Evolutionary conservation across 2,888 invertebrate species (phyloP), one percentile per base, ranked within the genome.

Genomic region (Ganaspis brasiliensis): DNA sequence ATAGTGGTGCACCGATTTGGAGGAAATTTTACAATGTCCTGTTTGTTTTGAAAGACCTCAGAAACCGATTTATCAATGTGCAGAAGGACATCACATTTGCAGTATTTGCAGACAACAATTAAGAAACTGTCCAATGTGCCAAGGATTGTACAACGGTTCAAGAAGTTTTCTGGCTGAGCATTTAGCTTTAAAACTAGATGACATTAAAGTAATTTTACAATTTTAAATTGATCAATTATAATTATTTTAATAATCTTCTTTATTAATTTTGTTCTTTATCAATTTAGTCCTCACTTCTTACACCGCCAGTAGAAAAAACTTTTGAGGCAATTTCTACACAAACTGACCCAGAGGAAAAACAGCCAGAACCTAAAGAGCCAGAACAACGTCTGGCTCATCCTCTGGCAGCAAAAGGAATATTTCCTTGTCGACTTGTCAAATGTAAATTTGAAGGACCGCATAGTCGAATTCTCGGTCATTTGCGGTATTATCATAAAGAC

Each of bases 31-130:
- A 4, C 93, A 93, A 87, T 94, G 94, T 86, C 93, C 93, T 24
- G 92, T 94, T n/a, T 94, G 94, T 87, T 93, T 93, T 83, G 93
- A 93, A 82, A 92, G 92, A 74, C 92, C 93, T 12, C 80, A 90
- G 0, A 92, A 92, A 1, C 92, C 92, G 78, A 93, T 94, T 77
- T 92, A 92, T 79, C 93, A 93, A 85, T 94, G 94, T 83, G 89
- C 91, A 82, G 92, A 93, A 79, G 94, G 94, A 0, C 94, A 94
- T 84, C 93, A 94, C 87, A 92, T 94, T 0, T 94, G 94, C 79
- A 91, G 91, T 2, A 85, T 88, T 1, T 94, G 94, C 86, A 93
- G 92, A 82, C 83, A 86, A 57, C 92, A 93, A 73, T 88, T 94
- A 26, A 87, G 89, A 37, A 87, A 90, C 35, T 94, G 94, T 82